Evolutionary conservation across 1,140 invertebrate genomes (phyloP).

Genomic region (Saccostrea glomerata): DNA sequence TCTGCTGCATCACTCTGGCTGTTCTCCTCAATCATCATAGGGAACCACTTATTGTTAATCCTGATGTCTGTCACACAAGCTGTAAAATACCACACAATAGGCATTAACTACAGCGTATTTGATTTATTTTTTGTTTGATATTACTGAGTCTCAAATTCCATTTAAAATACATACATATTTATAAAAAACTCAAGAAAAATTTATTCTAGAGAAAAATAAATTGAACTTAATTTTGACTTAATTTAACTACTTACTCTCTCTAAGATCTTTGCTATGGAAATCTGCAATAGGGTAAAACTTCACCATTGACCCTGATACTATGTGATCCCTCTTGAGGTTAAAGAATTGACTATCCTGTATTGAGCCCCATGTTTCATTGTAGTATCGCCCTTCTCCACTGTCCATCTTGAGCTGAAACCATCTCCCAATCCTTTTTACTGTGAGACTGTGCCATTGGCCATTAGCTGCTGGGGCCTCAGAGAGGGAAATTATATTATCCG

Average conservation of each 20-base stretch:
- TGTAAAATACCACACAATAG: slow-evolving; percentile 67
- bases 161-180: no score
- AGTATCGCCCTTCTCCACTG: slow-evolving; percentile 95
- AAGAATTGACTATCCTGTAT: slow-evolving; percentile 55
- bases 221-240: neutral
- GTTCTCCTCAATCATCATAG: slow-evolving; percentile 95
- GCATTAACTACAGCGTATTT: neutral
- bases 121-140: neutral
- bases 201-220: no score
- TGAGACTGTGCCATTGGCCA: slow-evolving; percentile 97
- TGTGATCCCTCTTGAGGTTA: slow-evolving; percentile 56
- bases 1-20: slow-evolving; percentile 83
- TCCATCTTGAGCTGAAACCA: slow-evolving; percentile 96
- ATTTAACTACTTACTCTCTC: slow-evolving; percentile 80
- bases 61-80: slow-evolving; percentile 92
- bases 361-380: slow-evolving; percentile 88
- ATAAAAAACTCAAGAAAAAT: no score
- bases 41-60: slow-evolving; percentile 94
- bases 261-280: slow-evolving; percentile 82
- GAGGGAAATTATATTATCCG: slow-evolving; percentile 92
- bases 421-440: slow-evolving; percentile 89
- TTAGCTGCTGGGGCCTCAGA: slow-evolving; percentile 94
- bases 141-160: neutral
- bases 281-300: slow-evolving; percentile 56
- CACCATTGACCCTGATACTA: slow-evolving; percentile 65